Evolutionary conservation across 1,140 invertebrate genomes (phyloP).

Genomic region (Oncopodura yosiiana): DNA sequence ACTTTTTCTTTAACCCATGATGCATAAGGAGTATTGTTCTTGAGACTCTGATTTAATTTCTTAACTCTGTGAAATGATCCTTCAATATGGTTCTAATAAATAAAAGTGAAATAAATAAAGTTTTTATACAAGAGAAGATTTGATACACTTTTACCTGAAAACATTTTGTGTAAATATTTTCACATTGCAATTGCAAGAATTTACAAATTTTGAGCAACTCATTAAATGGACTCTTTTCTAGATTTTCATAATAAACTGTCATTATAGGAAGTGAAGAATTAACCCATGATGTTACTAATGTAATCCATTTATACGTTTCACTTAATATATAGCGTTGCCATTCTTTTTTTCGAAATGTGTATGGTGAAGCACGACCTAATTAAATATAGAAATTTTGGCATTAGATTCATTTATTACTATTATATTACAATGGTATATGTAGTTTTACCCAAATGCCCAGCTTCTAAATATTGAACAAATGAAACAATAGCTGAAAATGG

Average conservation of each 20-base stretch:
- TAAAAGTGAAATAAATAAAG: conserved; percentile 1
- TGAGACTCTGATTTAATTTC: background rate
- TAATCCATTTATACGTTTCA: conserved; percentile 36
- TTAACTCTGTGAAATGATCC: conserved; percentile 25
- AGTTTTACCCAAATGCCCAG: conserved; percentile 39
- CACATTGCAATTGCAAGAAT: conserved; percentile 27
- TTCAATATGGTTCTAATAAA: conserved; percentile 22
- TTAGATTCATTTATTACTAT: too few species aligned
- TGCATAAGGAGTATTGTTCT: too few species aligned
- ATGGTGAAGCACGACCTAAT: conserved; percentile 1
- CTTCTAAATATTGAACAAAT: conserved; percentile 39
- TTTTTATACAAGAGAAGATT: background rate
- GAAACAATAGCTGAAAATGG: conserved; percentile 40
- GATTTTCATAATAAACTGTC: conserved; percentile 37
- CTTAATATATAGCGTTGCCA: conserved; percentile 36
- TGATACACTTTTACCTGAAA: conserved; percentile 27
- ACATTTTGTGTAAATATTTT: conserved; percentile 27
- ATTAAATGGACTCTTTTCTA: conserved; percentile 24
- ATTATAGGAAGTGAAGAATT: conserved; percentile 25
- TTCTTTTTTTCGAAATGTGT: conserved; percentile 28
- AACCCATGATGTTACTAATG: conserved; percentile 35
- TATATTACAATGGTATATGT: too few species aligned
- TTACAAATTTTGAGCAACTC: conserved; percentile 33
- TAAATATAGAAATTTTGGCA: too few species aligned
- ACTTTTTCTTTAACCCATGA: conserved; percentile 17